phyloP scores from a whole-genome alignment of 2,113 vertebrate genomes.

The rabbit (Oryctolagus cuniculus) region DNA sequence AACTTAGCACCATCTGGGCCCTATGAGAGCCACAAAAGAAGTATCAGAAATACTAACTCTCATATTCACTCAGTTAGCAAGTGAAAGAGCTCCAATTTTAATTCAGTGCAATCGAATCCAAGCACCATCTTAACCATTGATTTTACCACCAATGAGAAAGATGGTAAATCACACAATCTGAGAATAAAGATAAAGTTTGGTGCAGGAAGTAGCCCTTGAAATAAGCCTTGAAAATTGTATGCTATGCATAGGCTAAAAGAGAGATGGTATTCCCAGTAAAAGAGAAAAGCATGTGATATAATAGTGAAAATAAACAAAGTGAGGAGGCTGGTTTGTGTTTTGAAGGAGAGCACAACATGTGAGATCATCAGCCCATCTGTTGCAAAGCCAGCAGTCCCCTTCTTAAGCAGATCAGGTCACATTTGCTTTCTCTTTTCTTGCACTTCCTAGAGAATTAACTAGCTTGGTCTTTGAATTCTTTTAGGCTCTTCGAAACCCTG shows the following conservation, averaged over 20 bases:
- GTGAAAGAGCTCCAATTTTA: conserved; percentile 39
- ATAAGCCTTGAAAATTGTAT: conserved; percentile 30
- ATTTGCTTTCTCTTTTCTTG: conserved; percentile 21
- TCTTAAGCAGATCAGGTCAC: neutral
- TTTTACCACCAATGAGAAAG: conserved; percentile 3
- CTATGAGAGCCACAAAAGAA: conserved; percentile 43
- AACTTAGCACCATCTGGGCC: neutral
- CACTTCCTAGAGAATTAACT: conserved; percentile 35
- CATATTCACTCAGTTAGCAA: conserved; percentile 13
- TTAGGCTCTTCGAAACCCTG: conserved; percentile 97
- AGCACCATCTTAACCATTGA: neutral
- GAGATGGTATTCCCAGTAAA: neutral
- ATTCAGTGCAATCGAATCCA: conserved; percentile 15
- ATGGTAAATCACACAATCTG: neutral
- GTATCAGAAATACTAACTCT: conserved; percentile 30
- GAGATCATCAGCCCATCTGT: neutral
- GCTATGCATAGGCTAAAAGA: neutral
- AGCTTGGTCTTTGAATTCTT: conserved; percentile 66
- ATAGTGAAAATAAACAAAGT: neutral
- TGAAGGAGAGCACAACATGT: neutral
- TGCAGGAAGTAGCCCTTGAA: neutral
- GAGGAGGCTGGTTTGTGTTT: neutral
- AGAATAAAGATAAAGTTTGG: conserved; percentile 45
- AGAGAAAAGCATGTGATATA: conserved; percentile 23
- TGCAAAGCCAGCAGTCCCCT: neutral